Conservation (phyloP, 1,140 invertebrate species). For the Eurosta solidaginis region DNA sequence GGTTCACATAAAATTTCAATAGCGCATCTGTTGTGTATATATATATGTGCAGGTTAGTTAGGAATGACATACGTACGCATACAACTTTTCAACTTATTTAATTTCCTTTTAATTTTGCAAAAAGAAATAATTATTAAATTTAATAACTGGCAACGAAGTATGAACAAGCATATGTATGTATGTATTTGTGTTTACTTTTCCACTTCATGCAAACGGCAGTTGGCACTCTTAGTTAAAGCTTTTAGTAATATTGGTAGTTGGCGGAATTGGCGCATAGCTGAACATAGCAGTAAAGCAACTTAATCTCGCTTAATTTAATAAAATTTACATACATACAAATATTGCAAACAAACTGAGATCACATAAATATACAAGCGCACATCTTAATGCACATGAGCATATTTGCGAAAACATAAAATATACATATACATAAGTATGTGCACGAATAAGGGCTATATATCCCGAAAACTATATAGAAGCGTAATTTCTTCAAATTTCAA, state of each 20-base stretch:
- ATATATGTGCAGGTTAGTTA: neutral
- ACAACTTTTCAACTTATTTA: constrained; percentile 12
- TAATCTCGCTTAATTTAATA: constrained; percentile 29
- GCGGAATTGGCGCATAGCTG: neutral
- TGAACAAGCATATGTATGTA: neutral
- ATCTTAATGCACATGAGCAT: no score
- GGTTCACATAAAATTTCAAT: neutral
- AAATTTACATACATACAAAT: constrained; percentile 10
- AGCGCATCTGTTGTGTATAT: neutral
- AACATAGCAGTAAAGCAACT: neutral
- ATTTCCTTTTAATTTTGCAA: constrained; percentile 22
- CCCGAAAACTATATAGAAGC: no score
- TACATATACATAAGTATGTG: neutral
- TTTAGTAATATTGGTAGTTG: neutral
- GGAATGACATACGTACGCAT: neutral
- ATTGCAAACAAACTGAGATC: neutral
- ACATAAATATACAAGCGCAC: neutral
- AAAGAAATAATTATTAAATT: constrained; percentile 5
- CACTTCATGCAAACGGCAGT: neutral
- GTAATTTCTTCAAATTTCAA: no score
- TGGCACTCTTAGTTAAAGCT: neutral
- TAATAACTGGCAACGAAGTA: neutral
- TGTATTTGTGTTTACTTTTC: neutral
- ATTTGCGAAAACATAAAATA: no score
- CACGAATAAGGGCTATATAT: no score